Evolutionary conservation across 2,113 vertebrate species (phyloP).

Genomic region (Petroica traversi): DNA sequence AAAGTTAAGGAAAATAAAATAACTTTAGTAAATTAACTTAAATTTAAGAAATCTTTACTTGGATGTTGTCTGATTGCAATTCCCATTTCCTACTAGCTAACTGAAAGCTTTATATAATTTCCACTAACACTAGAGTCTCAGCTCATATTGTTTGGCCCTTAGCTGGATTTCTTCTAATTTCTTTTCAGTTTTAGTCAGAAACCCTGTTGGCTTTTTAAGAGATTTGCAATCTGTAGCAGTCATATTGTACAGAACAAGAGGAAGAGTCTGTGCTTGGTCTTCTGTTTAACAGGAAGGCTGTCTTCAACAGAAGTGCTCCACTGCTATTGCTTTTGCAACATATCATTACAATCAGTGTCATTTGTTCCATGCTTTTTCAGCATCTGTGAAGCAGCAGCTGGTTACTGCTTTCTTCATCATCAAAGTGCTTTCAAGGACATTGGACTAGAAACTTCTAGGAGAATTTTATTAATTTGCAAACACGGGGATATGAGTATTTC

Average conservation of each 20-base stretch:
- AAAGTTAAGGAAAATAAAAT: conserved; percentile 16
- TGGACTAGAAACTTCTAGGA: conserved; percentile 69
- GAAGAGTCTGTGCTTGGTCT: conserved; percentile 58
- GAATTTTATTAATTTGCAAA: conserved; percentile 68
- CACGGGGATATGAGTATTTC: conserved; percentile 15
- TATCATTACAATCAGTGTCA: conserved; percentile 80
- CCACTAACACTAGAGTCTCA: not conserved
- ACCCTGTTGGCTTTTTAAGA: not conserved
- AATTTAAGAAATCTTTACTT: conserved; percentile 1
- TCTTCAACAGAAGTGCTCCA: conserved; percentile 60
- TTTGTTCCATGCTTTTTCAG: conserved; percentile 73
- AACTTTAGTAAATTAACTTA: not conserved
- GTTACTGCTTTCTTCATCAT: conserved; percentile 72
- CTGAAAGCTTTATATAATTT: conserved; percentile 29
- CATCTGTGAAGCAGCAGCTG: conserved; percentile 80
- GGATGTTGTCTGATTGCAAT: conserved; percentile 11
- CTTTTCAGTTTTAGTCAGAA: conserved; percentile 20
- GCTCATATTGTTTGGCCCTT: conserved; percentile 25
- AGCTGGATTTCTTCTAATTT: conserved; percentile 46
- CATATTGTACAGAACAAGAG: conserved; percentile 40
- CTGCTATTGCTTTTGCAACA: conserved; percentile 55
- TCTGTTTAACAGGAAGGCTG: conserved; percentile 62
- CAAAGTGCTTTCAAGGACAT: conserved; percentile 80
- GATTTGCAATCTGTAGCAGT: conserved; percentile 33
- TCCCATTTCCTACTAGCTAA: conserved; percentile 15